Conservation (phyloP, 2,888 invertebrate species). For the Eutolmus rufibarbis region DNA sequence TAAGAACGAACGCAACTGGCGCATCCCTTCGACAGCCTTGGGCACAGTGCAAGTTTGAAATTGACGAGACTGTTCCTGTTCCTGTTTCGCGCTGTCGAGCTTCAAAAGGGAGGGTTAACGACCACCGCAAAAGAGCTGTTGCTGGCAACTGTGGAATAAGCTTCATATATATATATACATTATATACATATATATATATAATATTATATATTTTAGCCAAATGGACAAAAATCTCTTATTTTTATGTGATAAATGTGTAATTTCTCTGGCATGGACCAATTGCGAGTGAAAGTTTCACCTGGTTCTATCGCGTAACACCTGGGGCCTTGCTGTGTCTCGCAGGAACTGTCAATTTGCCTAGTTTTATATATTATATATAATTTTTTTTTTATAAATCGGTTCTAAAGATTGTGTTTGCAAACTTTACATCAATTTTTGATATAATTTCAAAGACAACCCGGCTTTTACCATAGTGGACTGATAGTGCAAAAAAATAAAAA, state of each 20-base stretch:
- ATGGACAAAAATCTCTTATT: background rate
- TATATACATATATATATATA: background rate
- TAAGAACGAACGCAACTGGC: constrained; percentile 18
- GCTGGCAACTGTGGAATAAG: constrained; percentile 4
- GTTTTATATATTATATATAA: background rate
- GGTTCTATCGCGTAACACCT: background rate
- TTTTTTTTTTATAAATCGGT: background rate
- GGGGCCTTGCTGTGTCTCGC: background rate
- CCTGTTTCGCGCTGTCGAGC: background rate
- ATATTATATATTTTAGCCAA: background rate
- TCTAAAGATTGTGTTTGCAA: background rate
- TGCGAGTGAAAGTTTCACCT: constrained; percentile 16
- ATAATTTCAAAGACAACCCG: background rate
- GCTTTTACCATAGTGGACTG: background rate
- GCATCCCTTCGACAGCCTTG: constrained; percentile 25
- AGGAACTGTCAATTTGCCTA: background rate
- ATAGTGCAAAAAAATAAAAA: background rate
- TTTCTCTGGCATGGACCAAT: constrained; percentile 24
- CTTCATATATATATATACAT: background rate
- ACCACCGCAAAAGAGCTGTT: constrained; percentile 26
- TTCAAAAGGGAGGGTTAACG: constrained; percentile 30
- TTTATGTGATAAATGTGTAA: constrained; percentile 32
- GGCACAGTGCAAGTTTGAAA: constrained; percentile 18
- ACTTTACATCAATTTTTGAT: background rate
- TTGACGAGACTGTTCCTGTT: background rate